Conservation (phyloP, 2,888 invertebrate genomes). For the Petrophora chlorosata region DNA sequence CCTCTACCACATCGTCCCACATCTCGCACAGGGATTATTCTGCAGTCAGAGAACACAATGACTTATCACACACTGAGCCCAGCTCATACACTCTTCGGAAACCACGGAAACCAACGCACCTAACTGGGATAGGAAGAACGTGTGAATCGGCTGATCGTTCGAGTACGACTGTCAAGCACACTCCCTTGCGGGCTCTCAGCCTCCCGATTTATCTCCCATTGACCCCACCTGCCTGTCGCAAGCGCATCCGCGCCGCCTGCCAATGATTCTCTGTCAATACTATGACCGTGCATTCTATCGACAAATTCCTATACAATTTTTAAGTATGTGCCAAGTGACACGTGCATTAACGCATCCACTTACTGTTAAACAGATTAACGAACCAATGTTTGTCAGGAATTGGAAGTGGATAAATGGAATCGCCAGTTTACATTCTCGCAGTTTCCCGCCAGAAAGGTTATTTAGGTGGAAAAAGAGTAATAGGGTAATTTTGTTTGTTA, state of each 20-base stretch:
- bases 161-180: slow-evolving; percentile 69
- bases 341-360: slow-evolving; percentile 28
- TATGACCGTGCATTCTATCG: slow-evolving; percentile 69
- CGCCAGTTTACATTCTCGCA: neutral
- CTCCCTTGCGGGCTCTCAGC: slow-evolving; percentile 62
- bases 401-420: neutral
- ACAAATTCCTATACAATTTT: slow-evolving; percentile 63
- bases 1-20: slow-evolving; percentile 84
- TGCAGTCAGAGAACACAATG: slow-evolving; percentile 63
- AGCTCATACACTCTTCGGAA: slow-evolving; percentile 42
- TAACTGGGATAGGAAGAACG: slow-evolving; percentile 70
- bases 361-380: neutral
- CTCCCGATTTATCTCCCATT: slow-evolving; percentile 79
- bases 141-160: slow-evolving; percentile 76
- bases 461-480: slow-evolving; percentile 13
- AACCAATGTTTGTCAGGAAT: neutral
- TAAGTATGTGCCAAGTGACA: slow-evolving; percentile 69
- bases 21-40: slow-evolving; percentile 69
- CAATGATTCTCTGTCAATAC: slow-evolving; percentile 82
- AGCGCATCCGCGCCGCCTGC: slow-evolving; percentile 60
- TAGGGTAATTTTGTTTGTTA: slow-evolving; percentile 38
- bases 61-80: slow-evolving; percentile 37
- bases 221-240: slow-evolving; percentile 78
- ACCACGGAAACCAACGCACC: slow-evolving; percentile 60
- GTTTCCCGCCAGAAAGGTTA: slow-evolving; percentile 2